Evolutionary conservation across 2,113 vertebrate genomes (phyloP).

Genomic region (Colossoma macropomum): DNA sequence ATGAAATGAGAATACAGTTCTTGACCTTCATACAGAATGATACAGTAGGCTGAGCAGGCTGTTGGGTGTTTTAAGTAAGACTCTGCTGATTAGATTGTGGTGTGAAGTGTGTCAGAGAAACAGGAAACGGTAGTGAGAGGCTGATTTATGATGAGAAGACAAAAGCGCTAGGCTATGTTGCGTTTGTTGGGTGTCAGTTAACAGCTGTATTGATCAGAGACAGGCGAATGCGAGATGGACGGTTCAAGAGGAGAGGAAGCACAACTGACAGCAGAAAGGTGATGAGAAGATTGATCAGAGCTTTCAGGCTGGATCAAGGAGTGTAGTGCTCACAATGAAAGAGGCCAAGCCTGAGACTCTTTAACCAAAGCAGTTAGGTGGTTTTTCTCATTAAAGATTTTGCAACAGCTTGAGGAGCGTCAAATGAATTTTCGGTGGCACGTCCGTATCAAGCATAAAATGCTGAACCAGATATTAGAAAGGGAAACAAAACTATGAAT

Average conservation of each 20-base stretch:
- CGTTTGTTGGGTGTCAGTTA: slow-evolving; percentile 17
- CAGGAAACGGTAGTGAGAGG: not conserved
- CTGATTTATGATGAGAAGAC: slow-evolving; percentile 18
- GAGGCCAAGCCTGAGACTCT: not conserved
- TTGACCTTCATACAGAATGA: slow-evolving; percentile 15
- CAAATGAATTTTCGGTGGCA: not conserved
- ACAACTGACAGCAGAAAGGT: slow-evolving; percentile 11
- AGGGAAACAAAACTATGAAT: too few species aligned
- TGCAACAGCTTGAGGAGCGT: not conserved
- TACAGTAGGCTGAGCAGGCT: not conserved
- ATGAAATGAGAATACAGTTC: not conserved
- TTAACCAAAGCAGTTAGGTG: not conserved
- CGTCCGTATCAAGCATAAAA: too few species aligned
- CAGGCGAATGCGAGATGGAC: slow-evolving; percentile 10
- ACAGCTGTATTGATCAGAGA: slow-evolving; percentile 36
- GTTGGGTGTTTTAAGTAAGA: slow-evolving; percentile 22
- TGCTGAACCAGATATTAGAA: too few species aligned
- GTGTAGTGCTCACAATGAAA: not conserved
- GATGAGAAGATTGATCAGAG: slow-evolving; percentile 12
- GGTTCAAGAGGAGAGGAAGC: not conserved
- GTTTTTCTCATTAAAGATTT: not conserved
- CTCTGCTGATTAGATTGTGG: slow-evolving; percentile 20
- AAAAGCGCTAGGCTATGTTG: not conserved
- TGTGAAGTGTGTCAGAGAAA: not conserved
- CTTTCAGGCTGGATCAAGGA: not conserved